A percentile compares a stretch with the other conserved stretches of the same genome.
These are phyloP conservation scores for Micropoecilia bifurca DNA, from an alignment of 2,797 vertebrate species.

Conservation along the genomic window DNA sequence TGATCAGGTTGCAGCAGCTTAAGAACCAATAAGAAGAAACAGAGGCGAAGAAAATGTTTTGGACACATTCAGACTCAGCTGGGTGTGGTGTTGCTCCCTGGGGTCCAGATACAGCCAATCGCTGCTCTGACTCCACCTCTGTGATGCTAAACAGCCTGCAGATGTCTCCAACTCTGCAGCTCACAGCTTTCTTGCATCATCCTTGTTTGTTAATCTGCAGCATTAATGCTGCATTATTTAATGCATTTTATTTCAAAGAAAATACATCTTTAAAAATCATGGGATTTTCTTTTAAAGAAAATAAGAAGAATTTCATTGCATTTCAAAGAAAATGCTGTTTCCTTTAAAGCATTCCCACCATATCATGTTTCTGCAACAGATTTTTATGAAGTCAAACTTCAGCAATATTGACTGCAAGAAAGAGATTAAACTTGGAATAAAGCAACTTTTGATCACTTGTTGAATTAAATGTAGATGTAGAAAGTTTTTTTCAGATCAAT, in stretches of 20 bases:
- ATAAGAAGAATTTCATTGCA: too few relatives aligned
- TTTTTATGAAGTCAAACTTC: background rate
- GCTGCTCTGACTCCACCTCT: conserved; percentile 57
- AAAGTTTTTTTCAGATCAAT: too few relatives aligned
- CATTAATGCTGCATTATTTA: background rate
- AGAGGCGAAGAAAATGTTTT: conserved; percentile 18
- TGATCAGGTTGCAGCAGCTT: conserved; percentile 21
- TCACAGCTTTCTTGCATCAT: conserved; percentile 59
- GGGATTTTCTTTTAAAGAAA: too few relatives aligned
- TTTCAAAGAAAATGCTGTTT: too few relatives aligned
- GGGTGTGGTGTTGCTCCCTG: conserved; percentile 70
- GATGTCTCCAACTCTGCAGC: conserved; percentile 58
- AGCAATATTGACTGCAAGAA: background rate
- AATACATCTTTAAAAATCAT: too few relatives aligned
- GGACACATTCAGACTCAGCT: conserved; percentile 30
- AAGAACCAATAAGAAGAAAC: conserved; percentile 12
- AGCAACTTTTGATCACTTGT: background rate
- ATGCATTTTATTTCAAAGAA: too few relatives aligned
- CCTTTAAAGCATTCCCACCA: background rate
- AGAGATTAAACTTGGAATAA: background rate
- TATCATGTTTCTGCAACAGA: background rate
- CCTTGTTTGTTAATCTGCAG: conserved; percentile 8
- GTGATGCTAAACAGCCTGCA: conserved; percentile 61
- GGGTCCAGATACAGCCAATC: conserved; percentile 56
- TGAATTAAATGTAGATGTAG: background rate